Percentiles rank a stretch among this genome's conserved stretches.
Conservation (phyloP, 2,797 vertebrate species). For the Macropus fuliginosus region DNA sequence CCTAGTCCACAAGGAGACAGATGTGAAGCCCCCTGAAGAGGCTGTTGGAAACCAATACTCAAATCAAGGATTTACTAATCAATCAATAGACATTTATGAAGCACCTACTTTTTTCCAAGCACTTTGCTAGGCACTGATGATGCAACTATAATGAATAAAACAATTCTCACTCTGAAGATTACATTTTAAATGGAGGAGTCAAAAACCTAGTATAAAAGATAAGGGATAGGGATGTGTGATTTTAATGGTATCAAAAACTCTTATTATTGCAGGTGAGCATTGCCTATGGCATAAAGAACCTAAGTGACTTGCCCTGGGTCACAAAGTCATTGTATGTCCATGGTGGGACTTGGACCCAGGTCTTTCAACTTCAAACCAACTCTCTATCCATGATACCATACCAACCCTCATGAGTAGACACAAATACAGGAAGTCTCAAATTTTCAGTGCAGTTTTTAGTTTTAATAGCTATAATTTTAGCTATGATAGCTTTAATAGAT, state of each 20-base stretch:
- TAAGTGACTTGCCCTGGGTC: no score
- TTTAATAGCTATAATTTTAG: no score
- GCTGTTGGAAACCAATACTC: neutral
- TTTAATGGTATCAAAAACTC: neutral
- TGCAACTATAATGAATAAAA: neutral
- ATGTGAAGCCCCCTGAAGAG: neutral
- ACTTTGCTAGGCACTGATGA: neutral
- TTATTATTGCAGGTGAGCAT: neutral
- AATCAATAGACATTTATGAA: neutral
- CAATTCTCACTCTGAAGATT: neutral
- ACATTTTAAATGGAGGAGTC: neutral
- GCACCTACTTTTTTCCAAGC: neutral
- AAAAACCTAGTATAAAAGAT: neutral
- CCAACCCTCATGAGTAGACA: no score
- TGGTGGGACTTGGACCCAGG: no score
- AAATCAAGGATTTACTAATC: neutral
- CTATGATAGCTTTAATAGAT: no score
- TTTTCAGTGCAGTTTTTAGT: no score
- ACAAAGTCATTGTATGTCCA: no score
- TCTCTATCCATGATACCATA: no score
- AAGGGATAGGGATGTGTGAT: neutral
- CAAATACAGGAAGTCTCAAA: no score
- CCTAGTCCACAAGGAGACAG: neutral
- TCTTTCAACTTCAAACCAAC: no score
- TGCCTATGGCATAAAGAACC: no score